phyloP scores from a whole-genome alignment of 2,888 invertebrate genomes.

The Patella caerulea region DNA sequence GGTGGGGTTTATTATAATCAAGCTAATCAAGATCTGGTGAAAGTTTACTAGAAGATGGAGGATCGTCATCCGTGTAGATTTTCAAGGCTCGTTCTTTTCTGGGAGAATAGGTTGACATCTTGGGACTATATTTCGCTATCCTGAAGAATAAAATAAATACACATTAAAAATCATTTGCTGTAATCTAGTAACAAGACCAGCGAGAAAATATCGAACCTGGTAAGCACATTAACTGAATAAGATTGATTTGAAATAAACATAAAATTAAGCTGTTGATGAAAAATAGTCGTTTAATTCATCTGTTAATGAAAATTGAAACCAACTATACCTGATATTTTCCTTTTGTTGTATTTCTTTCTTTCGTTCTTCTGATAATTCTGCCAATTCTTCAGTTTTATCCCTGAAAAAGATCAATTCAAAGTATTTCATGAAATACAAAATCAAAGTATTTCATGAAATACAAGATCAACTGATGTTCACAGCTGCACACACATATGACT shows the following conservation, averaged over 20 bases:
- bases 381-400: constrained; percentile 77
- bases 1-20: too few species aligned
- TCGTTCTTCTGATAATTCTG: constrained; percentile 77
- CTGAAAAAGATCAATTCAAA: constrained; percentile 68
- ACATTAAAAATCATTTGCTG: not conserved
- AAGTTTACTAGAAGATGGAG: constrained; percentile 17
- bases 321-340: constrained; percentile 74
- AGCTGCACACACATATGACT: too few species aligned
- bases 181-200: too few species aligned
- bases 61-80: constrained; percentile 78
- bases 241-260: too few species aligned
- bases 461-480: too few species aligned
- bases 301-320: not conserved
- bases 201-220: too few species aligned
- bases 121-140: constrained; percentile 42
- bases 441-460: too few species aligned
- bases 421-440: too few species aligned
- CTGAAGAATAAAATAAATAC: constrained; percentile 37
- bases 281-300: not conserved
- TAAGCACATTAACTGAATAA: too few species aligned
- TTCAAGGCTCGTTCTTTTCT: constrained; percentile 81
- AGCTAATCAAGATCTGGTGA: constrained; percentile 9
- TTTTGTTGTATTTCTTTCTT: constrained; percentile 77
- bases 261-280: too few species aligned
- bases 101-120: constrained; percentile 73